Base-by-base conservation (phyloP, 2,797 vertebrate genomes). In the Anabas testudineus region DNA sequence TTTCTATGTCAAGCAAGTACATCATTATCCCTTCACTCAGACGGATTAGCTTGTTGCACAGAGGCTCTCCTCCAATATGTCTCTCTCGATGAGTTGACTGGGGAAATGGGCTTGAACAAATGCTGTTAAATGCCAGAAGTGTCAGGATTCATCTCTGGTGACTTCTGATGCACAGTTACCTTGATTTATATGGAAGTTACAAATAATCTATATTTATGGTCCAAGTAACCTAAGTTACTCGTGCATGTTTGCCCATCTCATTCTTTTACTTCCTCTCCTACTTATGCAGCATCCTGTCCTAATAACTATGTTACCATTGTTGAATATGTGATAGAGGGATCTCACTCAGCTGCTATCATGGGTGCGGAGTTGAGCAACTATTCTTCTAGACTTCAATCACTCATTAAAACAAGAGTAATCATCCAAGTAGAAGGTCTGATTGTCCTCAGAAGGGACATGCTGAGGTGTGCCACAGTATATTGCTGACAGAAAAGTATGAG, bases 1-100 rank as follows among this genome's bases (percentile, higher is more conserved):
- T 82, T 88, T 80, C 67, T 82, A 74, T 85, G 81, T 89, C 78
- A 83, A 68, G 71, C 75, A 54, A 88, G 78, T 76, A 57, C 74
- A 81, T 91, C 82, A 89, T 92, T 91, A 90, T 91, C 87, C 82
- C 68, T 72, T 91, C 83, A 74, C 71, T 75, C 83, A 74, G 87
- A 81, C 39, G 68, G 86, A 91, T 91, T 88, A 89, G 74, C 64
- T 81, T 85, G 77, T 82, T 80, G 77, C 71, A 36, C 65, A 26
- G 69, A 56, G 75, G 66, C 70, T 83, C 72, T 81, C 47, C 76
- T 74, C 72, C 24, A 34, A 72, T 78, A 74, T 69, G 69, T 71
- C 68, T 83, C 46, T 53, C 70, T 73, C 37, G 82, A 90, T 84
- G 84, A 90, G 85, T 74, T 60, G 60, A 57, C 65, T 22, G 43